phyloP scores from a whole-genome alignment of 2,888 invertebrate genomes.

The Dynastes hyllus region DNA sequence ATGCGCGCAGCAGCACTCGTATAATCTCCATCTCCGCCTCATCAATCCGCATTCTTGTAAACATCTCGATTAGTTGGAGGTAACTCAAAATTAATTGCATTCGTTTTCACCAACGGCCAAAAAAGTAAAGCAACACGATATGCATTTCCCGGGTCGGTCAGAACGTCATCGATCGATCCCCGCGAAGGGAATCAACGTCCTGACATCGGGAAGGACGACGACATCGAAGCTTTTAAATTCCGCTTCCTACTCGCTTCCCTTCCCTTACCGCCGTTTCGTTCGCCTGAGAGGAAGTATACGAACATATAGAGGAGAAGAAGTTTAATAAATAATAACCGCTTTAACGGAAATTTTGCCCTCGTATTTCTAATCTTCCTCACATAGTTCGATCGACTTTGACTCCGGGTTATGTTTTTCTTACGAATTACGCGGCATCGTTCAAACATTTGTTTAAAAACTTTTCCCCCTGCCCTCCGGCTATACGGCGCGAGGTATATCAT shows the following conservation, averaged over 20 bases:
- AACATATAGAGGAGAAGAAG: constrained; percentile 5
- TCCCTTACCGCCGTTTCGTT: too few species aligned
- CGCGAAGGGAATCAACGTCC: too few species aligned
- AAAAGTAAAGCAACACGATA: too few species aligned
- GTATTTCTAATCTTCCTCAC: constrained; percentile 31
- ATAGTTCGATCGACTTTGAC: constrained; percentile 25
- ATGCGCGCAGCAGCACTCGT: too few species aligned
- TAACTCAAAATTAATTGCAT: too few species aligned
- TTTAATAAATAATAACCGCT: constrained; percentile 33
- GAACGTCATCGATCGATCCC: too few species aligned
- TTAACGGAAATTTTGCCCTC: constrained; percentile 5
- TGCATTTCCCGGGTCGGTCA: too few species aligned
- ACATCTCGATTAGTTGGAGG: too few species aligned
- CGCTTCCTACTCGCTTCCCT: background rate
- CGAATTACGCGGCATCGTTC: constrained; percentile 11
- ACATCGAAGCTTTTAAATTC: constrained; percentile 30
- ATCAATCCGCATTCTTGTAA: too few species aligned
- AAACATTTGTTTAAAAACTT: constrained; percentile 26
- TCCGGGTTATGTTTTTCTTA: constrained; percentile 11
- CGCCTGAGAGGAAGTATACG: background rate
- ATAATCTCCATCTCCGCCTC: too few species aligned
- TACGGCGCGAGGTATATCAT: background rate
- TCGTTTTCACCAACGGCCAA: too few species aligned
- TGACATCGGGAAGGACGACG: too few species aligned
- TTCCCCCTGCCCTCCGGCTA: background rate